Evolutionary conservation across 2,888 invertebrate species (phyloP), one percentile per base, ranked within the genome.

Genomic region (Lingula anatina): DNA sequence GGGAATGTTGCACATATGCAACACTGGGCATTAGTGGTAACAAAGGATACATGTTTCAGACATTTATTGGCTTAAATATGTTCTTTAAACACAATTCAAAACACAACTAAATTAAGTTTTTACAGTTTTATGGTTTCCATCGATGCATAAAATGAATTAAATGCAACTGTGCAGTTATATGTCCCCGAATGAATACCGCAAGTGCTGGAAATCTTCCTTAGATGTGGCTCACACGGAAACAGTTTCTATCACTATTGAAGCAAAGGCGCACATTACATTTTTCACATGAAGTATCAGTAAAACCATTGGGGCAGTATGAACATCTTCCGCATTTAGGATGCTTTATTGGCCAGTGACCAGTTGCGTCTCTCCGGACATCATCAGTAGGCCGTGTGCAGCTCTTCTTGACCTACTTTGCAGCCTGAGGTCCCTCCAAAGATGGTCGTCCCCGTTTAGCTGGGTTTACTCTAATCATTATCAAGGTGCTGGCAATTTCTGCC

Each of bases 261-360:
- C 46, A 46, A 15, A 46, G 25, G 20, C 12, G 26, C 2, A 37
- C 25, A 26, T 38, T 26, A 25, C 46, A 46, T 24, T 46, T 46
- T 15, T n/a, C 23, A 21, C 46, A 46, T 18, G 9, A n/a, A 2
- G 23, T 37, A 15, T 38, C 5, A 2, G 38, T 20, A 23, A 18
- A 46, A 9, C 38, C 46, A 3, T 2, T 27, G 7, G 37, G 12
- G 38, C 46, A 46, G 18, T 24, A 3, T n/a, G 18, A 2, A n/a
- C 46, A 46, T 7, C 46, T 2, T 25, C 31, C n/a, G 3, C 38
- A 24, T 3, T 23, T 37, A 2, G 26, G 5, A 3, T 2, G 3
- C 7, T 46, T 15, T 2, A 23, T 4, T 25, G 46, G 46, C 4
- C 12, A 46, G n/a, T 46, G 46, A 25, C 23, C 46, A 25, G 20